phyloP scores from a whole-genome alignment of 2,888 invertebrate species.

The Ectropis crepuscularia region DNA sequence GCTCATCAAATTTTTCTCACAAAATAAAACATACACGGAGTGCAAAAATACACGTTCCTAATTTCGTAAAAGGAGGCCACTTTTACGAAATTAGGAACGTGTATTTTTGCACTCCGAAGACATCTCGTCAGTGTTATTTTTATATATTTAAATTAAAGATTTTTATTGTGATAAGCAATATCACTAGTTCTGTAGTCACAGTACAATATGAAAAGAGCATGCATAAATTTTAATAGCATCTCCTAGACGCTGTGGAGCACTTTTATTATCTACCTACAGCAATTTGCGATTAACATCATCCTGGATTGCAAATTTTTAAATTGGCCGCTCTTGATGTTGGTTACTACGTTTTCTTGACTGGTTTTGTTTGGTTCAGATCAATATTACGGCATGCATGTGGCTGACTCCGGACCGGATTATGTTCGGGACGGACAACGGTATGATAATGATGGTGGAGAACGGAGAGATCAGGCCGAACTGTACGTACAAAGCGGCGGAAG shows the following conservation, averaged over 20 bases:
- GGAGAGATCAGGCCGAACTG: constrained; percentile 90
- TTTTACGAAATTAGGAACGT: no score
- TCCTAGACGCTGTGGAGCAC: constrained; percentile 1
- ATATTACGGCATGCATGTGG: constrained; percentile 92
- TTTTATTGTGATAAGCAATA: no score
- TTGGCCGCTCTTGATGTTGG: constrained; percentile 14
- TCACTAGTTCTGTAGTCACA: neutral
- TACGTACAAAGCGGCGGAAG: constrained; percentile 86
- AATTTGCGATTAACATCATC: constrained; percentile 23
- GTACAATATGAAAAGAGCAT: neutral
- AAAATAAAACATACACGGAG: no score
- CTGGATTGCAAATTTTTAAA: constrained; percentile 17
- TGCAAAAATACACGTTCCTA: no score
- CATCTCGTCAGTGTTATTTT: no score
- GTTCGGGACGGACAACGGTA: constrained; percentile 91
- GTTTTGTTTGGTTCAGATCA: constrained; percentile 70
- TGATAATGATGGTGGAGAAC: constrained; percentile 92
- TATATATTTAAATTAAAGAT: no score
- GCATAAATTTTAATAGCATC: neutral
- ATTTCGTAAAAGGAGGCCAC: no score
- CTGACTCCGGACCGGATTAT: constrained; percentile 92
- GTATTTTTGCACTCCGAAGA: no score
- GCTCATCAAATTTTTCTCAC: no score
- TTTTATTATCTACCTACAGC: constrained; percentile 20
- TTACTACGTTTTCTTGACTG: constrained; percentile 18